Conservation (phyloP, 2,888 invertebrate species). For the Amblyjoppa fuscipennis region DNA sequence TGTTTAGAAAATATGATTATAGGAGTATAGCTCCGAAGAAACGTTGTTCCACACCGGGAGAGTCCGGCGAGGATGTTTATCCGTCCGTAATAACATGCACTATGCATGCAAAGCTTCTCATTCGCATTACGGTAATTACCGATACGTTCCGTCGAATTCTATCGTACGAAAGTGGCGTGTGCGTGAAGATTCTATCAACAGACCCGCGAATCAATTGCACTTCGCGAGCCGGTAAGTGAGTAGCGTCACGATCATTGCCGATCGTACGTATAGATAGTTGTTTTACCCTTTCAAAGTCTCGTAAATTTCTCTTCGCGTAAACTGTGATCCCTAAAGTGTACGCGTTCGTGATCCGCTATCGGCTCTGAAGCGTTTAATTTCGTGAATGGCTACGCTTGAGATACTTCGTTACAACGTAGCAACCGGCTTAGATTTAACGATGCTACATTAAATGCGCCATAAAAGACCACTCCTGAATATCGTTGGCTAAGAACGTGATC, state of each 20-base stretch:
- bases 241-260: not conserved
- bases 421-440: constrained; percentile 18
- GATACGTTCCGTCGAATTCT: constrained; percentile 15
- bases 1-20: constrained; percentile 27
- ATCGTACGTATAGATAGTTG: not conserved
- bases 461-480: constrained; percentile 18
- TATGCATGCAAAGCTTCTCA: constrained; percentile 1
- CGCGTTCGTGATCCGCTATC: not conserved
- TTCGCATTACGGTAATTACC: constrained; percentile 1
- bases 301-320: not conserved
- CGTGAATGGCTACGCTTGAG: not conserved
- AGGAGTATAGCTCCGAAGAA: not conserved
- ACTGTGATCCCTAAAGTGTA: constrained; percentile 14
- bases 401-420: constrained; percentile 5
- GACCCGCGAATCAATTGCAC: constrained; percentile 2
- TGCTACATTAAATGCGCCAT: constrained; percentile 13
- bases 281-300: not conserved
- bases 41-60: not conserved
- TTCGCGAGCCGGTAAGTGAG: not conserved
- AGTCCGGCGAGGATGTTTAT: not conserved
- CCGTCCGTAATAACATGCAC: constrained; percentile 1
- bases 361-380: not conserved
- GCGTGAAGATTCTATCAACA: not conserved
- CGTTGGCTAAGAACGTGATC: not conserved
- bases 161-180: not conserved